Evolutionary conservation across 2,888 invertebrate species (phyloP).

Genomic region (Melinopterus prodromus): DNA sequence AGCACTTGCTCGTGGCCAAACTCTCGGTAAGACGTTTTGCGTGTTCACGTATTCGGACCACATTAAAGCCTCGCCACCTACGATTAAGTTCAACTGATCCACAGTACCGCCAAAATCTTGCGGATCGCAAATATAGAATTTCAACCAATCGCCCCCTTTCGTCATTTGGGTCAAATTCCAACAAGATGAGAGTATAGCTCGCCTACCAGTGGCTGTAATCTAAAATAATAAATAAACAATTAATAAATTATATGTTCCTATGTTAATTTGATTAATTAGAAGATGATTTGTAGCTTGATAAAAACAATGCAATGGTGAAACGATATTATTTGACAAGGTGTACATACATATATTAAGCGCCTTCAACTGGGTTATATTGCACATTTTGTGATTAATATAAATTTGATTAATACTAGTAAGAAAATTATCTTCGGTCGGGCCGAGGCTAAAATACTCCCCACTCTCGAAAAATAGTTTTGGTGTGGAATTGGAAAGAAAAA

Average conservation of each 20-base stretch:
- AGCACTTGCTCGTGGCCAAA: conserved; percentile 89
- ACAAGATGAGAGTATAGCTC: conserved; percentile 78
- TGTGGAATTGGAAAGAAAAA: no score
- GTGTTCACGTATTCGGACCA: conserved; percentile 89
- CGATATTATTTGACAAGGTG: no score
- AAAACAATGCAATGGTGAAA: no score
- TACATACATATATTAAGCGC: no score
- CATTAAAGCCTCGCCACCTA: conserved; percentile 94
- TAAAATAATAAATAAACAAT: conserved; percentile 46
- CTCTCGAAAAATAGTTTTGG: no score
- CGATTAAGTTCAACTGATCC: conserved; percentile 69
- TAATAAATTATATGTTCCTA: conserved; percentile 29
- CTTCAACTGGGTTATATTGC: no score
- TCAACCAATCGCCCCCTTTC: conserved; percentile 73
- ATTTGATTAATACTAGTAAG: no score
- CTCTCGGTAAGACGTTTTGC: conserved; percentile 66
- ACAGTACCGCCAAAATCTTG: conserved; percentile 59
- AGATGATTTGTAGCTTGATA: conserved; percentile 8
- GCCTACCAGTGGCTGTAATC: conserved; percentile 70
- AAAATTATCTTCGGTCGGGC: no score
- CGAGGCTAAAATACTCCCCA: no score
- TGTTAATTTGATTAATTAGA: conserved; percentile 7
- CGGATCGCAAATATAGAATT: conserved; percentile 77
- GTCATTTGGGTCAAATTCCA: conserved; percentile 87
- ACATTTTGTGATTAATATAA: no score